These are phyloP conservation scores for Vanacampus margaritifer DNA, from an alignment of 2,113 vertebrate species.

Conservation along the genomic window DNA sequence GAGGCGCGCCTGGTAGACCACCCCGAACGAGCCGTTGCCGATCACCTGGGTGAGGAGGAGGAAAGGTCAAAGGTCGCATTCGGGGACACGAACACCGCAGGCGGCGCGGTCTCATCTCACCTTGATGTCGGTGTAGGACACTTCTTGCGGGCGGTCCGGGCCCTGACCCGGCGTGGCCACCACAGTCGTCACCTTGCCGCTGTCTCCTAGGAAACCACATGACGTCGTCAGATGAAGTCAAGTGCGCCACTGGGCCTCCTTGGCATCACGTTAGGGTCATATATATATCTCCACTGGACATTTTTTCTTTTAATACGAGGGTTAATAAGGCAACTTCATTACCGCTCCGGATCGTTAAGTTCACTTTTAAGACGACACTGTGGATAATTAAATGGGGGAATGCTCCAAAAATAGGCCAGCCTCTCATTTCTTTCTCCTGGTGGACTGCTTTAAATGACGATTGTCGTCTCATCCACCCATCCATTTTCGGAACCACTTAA, in stretches of 20 bases:
- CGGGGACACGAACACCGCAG: neutral
- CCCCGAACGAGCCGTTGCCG: conserved; percentile 90
- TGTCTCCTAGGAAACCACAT: conserved; percentile 75
- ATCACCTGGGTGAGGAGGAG: conserved; percentile 72
- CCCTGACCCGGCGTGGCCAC: conserved; percentile 89
- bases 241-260: neutral
- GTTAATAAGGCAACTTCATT: conserved; percentile 27
- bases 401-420: conserved; percentile 35
- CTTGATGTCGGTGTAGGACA: conserved; percentile 91
- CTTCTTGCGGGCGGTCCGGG: conserved; percentile 87
- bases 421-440: conserved; percentile 16
- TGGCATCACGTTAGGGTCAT: conserved; percentile 20
- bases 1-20: conserved; percentile 89
- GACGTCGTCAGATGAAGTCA: neutral
- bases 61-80: neutral
- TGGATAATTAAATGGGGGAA: conserved; percentile 41
- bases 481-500: too few relatives aligned
- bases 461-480: too few relatives aligned
- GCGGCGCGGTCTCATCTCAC: conserved; percentile 46
- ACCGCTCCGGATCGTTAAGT: conserved; percentile 12
- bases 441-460: conserved; percentile 19
- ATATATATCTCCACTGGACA: conserved; percentile 27
- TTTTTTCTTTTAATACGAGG: conserved; percentile 32
- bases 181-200: conserved; percentile 87
- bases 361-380: conserved; percentile 33